These are phyloP conservation scores for Caenorhabditis brenneri DNA, from an alignment of 1,140 invertebrate genomes.

Conservation along the genomic window DNA sequence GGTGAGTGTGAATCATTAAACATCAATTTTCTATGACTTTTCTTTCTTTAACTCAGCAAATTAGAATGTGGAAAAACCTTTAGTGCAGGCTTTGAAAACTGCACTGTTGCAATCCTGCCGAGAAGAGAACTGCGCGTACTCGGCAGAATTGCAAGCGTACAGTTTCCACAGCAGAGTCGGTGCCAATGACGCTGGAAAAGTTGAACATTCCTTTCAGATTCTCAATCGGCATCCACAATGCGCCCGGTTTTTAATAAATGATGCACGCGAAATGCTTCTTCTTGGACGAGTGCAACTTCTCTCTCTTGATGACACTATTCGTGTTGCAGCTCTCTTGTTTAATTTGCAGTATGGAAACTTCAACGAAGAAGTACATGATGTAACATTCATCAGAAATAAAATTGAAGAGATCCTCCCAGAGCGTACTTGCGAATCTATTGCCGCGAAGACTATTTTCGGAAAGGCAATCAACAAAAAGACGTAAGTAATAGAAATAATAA, in stretches of 20 bases:
- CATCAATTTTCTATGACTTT: too few relatives aligned
- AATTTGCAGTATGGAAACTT: background rate
- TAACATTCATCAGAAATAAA: background rate
- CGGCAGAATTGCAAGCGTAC: too few relatives aligned
- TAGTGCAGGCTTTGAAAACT: too few relatives aligned
- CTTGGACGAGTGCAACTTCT: constrained; percentile 3
- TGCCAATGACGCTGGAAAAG: too few relatives aligned
- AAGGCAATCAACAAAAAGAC: constrained; percentile 24
- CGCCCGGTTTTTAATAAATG: background rate
- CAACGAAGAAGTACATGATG: background rate
- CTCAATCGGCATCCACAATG: background rate
- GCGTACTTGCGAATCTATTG: background rate
- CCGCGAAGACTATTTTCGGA: background rate
- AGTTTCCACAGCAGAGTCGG: too few relatives aligned
- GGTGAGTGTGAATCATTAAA: background rate
- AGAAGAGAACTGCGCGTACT: too few relatives aligned
- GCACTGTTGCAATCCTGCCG: too few relatives aligned
- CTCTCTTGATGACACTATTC: constrained; percentile 1
- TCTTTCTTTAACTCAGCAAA: too few relatives aligned
- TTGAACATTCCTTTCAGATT: background rate
- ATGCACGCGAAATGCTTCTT: constrained; percentile 31
- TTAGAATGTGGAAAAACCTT: too few relatives aligned
- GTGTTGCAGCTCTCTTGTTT: background rate
- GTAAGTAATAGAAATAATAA: background rate
- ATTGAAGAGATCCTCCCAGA: background rate